Evolutionary conservation across 2,888 invertebrate species (phyloP).

Genomic region (Cataglyphis altisquamis): DNA sequence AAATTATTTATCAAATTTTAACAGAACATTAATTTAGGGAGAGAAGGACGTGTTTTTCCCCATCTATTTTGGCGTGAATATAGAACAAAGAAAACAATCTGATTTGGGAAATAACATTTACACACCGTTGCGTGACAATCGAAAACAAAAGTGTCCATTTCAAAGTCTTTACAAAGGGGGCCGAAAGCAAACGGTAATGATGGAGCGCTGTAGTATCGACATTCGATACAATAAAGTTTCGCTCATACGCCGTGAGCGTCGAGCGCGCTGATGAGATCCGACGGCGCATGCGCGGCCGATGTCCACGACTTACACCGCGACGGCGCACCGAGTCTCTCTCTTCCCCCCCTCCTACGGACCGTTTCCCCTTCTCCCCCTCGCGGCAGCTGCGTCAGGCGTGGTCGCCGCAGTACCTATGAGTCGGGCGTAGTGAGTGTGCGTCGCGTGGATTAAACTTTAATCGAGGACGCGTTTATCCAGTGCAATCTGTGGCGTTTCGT

Average conservation of each 20-base stretch:
- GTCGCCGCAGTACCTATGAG: slow-evolving; percentile 76
- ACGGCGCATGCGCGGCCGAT: background rate
- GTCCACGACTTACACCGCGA: background rate
- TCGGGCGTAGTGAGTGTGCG: slow-evolving; percentile 57
- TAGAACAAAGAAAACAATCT: background rate
- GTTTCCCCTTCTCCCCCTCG: slow-evolving; percentile 39
- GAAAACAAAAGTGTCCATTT: slow-evolving; percentile 21
- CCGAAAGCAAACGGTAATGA: no score
- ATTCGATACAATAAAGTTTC: background rate
- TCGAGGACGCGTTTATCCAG: slow-evolving; percentile 8
- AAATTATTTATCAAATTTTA: background rate
- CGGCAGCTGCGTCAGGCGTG: slow-evolving; percentile 84
- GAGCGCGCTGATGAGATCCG: background rate
- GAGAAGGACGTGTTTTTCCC: background rate
- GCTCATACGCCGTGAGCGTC: background rate
- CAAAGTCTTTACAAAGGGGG: background rate
- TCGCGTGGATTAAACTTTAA: background rate
- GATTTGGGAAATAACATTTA: background rate
- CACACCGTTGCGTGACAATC: background rate
- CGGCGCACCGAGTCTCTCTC: background rate
- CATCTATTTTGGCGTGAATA: background rate
- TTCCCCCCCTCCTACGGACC: background rate
- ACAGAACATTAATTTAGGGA: background rate
- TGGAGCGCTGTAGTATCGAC: slow-evolving; percentile 25
- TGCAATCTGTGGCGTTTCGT: slow-evolving; percentile 1